Evolutionary conservation across 2,113 vertebrate genomes (phyloP).

Genomic region (Spermophilus dauricus): DNA sequence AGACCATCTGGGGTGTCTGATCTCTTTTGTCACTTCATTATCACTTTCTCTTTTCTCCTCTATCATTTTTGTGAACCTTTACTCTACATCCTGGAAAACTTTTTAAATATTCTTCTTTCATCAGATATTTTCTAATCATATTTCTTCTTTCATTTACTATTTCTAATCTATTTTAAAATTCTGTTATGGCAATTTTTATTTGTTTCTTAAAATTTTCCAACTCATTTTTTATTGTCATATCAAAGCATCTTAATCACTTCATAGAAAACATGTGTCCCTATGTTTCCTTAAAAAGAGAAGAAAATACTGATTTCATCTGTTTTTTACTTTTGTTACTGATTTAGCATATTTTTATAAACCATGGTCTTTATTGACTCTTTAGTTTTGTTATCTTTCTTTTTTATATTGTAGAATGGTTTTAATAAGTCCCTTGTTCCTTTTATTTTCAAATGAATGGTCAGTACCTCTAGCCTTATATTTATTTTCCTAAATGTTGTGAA

Average conservation of each 20-base stretch:
- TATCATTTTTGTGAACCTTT: not conserved
- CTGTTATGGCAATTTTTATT: not conserved
- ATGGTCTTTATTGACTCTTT: not conserved
- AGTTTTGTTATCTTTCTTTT: not conserved
- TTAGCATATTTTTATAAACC: not conserved
- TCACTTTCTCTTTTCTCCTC: not conserved
- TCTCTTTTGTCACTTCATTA: not conserved
- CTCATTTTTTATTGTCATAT: not conserved
- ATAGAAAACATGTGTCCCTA: not conserved
- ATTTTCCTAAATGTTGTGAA: not conserved
- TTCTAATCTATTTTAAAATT: constrained; percentile 13
- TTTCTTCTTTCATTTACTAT: not conserved
- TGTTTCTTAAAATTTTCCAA: constrained; percentile 37
- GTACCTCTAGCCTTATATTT: not conserved
- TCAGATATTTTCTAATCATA: not conserved
- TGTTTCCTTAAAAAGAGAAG: not conserved
- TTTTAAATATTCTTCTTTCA: not conserved
- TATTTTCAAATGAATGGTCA: not conserved
- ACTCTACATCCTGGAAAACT: not conserved
- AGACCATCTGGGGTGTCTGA: not conserved
- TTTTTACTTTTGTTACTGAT: not conserved
- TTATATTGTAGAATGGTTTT: not conserved
- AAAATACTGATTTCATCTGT: not conserved
- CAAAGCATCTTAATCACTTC: not conserved
- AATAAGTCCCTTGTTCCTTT: not conserved